A percentile compares a stretch with the other conserved stretches of the same genome.
Evolutionary conservation across 2,113 vertebrate genomes (phyloP).

Genomic region (Elachura formosa): DNA sequence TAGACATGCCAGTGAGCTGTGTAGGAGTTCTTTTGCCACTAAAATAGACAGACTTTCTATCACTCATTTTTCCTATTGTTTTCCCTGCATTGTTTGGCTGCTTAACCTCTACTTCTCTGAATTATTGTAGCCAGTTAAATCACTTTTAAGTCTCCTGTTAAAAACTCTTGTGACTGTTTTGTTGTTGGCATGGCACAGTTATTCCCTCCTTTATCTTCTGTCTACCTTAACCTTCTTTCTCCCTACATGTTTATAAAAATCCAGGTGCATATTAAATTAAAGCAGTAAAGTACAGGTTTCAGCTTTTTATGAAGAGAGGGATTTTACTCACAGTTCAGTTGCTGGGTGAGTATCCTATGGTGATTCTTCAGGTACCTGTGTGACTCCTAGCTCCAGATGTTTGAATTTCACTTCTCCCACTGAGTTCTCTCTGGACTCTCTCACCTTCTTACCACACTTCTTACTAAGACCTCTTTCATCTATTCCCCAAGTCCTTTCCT

Average conservation of each 20-base stretch:
- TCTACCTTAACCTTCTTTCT: background rate
- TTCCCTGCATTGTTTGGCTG: background rate
- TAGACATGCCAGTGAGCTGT: background rate
- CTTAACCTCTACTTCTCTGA: background rate
- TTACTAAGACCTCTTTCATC: background rate
- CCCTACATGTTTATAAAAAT: background rate
- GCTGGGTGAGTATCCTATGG: background rate
- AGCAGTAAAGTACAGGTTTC: background rate
- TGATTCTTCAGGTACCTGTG: background rate
- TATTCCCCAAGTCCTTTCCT: background rate
- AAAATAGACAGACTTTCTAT: background rate
- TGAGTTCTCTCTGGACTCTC: background rate
- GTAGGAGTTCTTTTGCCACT: background rate
- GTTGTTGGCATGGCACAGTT: background rate
- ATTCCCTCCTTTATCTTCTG: background rate
- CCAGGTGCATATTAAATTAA: background rate
- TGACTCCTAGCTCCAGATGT: background rate
- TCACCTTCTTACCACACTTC: background rate
- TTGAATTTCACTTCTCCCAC: background rate
- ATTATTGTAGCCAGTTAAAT: background rate
- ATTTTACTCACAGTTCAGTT: background rate
- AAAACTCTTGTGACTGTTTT: background rate
- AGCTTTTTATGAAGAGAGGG: background rate
- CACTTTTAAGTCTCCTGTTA: background rate
- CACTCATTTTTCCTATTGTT: fast-evolving